Evolutionary conservation across 2,113 vertebrate species (phyloP).

Genomic region (Oreochromis niloticus): DNA sequence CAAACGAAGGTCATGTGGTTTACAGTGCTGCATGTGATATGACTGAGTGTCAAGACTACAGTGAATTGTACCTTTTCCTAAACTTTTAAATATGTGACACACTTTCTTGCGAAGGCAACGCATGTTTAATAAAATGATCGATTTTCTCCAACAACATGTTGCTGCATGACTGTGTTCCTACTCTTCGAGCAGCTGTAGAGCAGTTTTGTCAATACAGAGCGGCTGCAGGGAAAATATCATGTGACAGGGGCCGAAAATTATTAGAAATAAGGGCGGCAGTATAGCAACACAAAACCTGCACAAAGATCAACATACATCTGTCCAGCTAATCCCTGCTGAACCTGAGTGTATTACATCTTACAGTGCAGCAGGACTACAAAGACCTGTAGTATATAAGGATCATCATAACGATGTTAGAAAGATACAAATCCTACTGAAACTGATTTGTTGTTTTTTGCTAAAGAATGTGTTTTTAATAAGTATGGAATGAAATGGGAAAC

Average conservation of each 20-base stretch:
- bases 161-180: conserved; percentile 3
- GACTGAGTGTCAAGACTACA: not conserved
- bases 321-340: not conserved
- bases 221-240: conserved; percentile 58
- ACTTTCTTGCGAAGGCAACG: not conserved
- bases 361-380: not conserved
- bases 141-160: conserved; percentile 15
- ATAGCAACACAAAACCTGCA: conserved; percentile 24
- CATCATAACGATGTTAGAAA: not conserved
- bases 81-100: not conserved
- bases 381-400: not conserved
- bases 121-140: not conserved
- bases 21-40: not conserved
- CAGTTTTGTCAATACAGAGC: conserved; percentile 57
- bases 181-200: not conserved
- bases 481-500: not conserved
- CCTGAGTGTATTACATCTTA: not conserved
- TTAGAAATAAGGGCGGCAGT: conserved; percentile 22
- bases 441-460: not conserved
- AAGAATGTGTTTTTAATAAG: not conserved
- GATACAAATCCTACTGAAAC: not conserved
- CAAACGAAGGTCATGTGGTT: conserved; percentile 24
- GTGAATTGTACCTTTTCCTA: not conserved
- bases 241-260: conserved; percentile 23
- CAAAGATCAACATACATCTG: not conserved